Conservation (phyloP, 2,888 invertebrate genomes). For the Erebia palarica region DNA sequence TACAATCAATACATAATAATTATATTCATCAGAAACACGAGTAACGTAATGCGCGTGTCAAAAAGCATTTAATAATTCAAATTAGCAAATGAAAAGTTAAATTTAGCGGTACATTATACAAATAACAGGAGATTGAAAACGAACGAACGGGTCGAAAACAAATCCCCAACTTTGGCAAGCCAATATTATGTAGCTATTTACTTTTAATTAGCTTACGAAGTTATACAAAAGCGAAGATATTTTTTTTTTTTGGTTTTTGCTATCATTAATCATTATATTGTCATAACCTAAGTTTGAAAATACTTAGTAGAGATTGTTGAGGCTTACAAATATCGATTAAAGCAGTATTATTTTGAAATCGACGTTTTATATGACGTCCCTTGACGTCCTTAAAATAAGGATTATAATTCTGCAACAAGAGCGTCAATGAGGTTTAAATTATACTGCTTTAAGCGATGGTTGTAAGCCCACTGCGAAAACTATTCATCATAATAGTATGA, state of each 20-base stretch:
- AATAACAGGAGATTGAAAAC: not conserved
- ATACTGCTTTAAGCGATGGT: too few species aligned
- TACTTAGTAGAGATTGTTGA: too few species aligned
- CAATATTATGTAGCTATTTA: not conserved
- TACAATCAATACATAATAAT: not conserved
- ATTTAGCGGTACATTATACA: not conserved
- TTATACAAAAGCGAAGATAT: not conserved
- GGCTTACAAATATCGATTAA: too few species aligned
- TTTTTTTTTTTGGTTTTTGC: not conserved
- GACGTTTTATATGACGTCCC: too few species aligned
- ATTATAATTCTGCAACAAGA: too few species aligned
- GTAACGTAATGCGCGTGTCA: not conserved
- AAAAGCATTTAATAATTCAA: not conserved
- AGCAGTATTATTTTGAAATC: too few species aligned
- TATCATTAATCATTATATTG: not conserved
- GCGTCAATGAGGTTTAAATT: too few species aligned
- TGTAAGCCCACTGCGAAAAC: too few species aligned
- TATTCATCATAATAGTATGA: too few species aligned
- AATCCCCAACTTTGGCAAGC: not conserved
- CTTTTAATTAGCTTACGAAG: not conserved
- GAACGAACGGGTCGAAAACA: not conserved
- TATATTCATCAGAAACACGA: constrained; percentile 1
- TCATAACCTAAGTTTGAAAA: not conserved
- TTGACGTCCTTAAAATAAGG: too few species aligned
- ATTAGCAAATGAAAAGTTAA: constrained; percentile 2